Base-by-base conservation (phyloP, 1,140 invertebrate genomes). In the Dendrolimus kikuchii region DNA sequence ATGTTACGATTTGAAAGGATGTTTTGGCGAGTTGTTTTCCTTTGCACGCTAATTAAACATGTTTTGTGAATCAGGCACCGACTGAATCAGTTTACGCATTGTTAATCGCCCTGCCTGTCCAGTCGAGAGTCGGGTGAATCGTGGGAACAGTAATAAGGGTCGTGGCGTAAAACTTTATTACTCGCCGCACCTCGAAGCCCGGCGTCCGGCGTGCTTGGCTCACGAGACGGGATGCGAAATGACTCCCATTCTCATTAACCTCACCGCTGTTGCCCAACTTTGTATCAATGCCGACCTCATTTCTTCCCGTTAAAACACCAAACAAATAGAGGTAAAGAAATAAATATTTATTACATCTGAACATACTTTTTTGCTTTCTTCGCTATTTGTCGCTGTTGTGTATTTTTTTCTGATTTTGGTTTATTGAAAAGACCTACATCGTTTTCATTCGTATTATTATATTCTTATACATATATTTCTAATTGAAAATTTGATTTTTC, bases 161-260 rank as follows among this genome's bases (percentile, higher is more conserved):
- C 62, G 59, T 62, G 62, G 66, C 64, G 62, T 70, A 72, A 74
- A 70, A 73, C 65, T 73, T 74, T 78, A 78, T 77, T 74, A 76
- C 66, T 55, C 54, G 66, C 63, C 64, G 64, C 59, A 64, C 65
- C 68, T 73, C 74, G 23, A 23, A 23, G 23, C 23, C 23, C 23
- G 23, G 23, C 23, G 23, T 23, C 23, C 23, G 23, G 23, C 23
- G 23, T 23, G 23, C 23, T 23, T 23, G 60, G 63, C 53, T 64
- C 68, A 64, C 52, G 62, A 65, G 58, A 45, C 68, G 65, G 61
- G 68, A 71, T 69, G 56, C 65, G 65, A 71, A 77, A 78, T 70
- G 62, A 70, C 67, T 67, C 64, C 61, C 66, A 66, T 79, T 78
- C 68, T 77, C 73, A 79, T 81, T 79, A 77, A 74, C 74, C 73